These are phyloP conservation scores for Plemyria rubiginata DNA, from an alignment of 2,888 invertebrate species.

Conservation along the genomic window DNA sequence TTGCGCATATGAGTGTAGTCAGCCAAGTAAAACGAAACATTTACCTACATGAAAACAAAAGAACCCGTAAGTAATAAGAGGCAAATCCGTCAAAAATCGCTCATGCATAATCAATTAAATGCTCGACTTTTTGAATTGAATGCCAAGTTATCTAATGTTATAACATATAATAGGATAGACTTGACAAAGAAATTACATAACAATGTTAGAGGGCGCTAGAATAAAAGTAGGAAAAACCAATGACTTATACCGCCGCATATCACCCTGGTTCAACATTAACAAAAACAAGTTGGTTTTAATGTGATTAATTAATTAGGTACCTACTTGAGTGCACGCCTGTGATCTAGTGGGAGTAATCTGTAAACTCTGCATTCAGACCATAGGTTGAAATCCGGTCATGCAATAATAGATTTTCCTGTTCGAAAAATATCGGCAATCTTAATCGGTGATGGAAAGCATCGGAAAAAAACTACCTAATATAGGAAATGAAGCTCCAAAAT, in stretches of 20 bases:
- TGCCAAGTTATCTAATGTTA: slow-evolving; percentile 31
- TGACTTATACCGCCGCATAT: not conserved
- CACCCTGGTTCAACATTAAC: not conserved
- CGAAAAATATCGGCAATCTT: no score
- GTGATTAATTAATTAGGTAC: no score
- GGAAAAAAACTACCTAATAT: no score
- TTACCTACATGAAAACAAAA: slow-evolving; percentile 43
- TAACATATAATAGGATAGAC: slow-evolving; percentile 33
- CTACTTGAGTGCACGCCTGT: no score
- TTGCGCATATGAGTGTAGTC: slow-evolving; percentile 6
- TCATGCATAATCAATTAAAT: slow-evolving; percentile 48
- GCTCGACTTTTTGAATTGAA: slow-evolving; percentile 31
- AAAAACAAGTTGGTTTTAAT: not conserved
- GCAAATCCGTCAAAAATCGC: slow-evolving; percentile 37
- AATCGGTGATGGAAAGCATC: no score
- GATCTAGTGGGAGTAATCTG: no score
- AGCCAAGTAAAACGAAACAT: slow-evolving; percentile 41
- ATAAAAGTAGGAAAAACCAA: slow-evolving; percentile 6
- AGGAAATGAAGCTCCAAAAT: no score
- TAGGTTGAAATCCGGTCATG: no score
- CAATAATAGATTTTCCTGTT: no score
- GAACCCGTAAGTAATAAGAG: slow-evolving; percentile 43
- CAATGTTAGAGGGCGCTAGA: not conserved
- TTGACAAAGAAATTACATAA: not conserved
- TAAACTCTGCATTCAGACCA: no score